Evolutionary conservation across 2,888 invertebrate species (phyloP), one percentile per base, ranked within the genome.

Genomic region (Apotomis turbidana): DNA sequence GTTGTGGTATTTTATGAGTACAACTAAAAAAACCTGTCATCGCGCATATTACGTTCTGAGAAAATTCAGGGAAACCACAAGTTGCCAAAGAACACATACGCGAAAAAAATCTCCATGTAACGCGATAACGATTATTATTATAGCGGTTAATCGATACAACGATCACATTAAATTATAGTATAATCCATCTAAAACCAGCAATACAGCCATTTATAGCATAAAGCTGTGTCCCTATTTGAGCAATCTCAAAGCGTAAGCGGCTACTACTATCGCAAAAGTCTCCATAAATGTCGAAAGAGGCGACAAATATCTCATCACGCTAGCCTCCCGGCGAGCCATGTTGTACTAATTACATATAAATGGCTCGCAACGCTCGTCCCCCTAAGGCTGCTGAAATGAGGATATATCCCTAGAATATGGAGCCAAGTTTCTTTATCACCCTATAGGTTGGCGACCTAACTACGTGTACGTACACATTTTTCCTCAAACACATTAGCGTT

Each of bases 11-110:
- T 83, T 82, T 82, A 27, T 2, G 27, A 27, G 27, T 27, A 27
- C 2, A 76, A 76, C 76, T 73, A 78, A 78, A 27, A 15, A 80
- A 78, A 78, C 78, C 74, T 70, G 73, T 78, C 72, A 76, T 77
- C 76, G 78, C 27, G 27, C 27, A 27, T 27, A 27, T 27, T 78
- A 80, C 76, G 75, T 84, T 84, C 80, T 75, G 46, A 81, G 83
- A 84, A 85, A 78, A 82, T 81, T 80, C 80, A 79, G 73, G 77
- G 76, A 79, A 83, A 83, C 77, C 77, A 76, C 76, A 76, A 70
- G 75, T 80, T 81, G 80, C 83, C 79, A 78, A 41, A 27, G 52
- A n/a, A n/a, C 41, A 59, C 60, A 5, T 5, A 1, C 3, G 44
- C 5, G 44, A 46, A 46, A 66, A 46, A 36, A 66, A 41, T 3